Percentiles rank a stretch among this genome's conserved stretches.
phyloP scores from a whole-genome alignment of 1,140 invertebrate species.

The Melipona quadrifasciata region DNA sequence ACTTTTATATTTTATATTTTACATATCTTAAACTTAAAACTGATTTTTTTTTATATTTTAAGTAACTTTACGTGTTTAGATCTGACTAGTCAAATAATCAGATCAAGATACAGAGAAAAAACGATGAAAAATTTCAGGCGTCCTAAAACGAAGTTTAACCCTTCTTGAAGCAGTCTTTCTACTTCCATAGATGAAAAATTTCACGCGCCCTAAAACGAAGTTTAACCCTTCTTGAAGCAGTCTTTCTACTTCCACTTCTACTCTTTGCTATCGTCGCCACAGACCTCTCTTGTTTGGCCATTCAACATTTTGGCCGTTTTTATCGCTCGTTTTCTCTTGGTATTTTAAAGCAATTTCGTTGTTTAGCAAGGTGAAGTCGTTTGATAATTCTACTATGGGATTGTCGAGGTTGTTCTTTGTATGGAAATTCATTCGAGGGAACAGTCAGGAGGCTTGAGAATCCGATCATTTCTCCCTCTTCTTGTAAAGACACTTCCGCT shows the following conservation, averaged over 20 bases:
- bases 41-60: no score
- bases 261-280: neutral
- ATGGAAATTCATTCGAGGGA: slow-evolving; percentile 32
- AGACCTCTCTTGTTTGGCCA: neutral
- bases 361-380: neutral
- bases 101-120: no score
- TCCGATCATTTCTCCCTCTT: neutral
- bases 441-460: neutral
- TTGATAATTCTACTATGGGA: neutral
- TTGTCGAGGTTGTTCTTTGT: slow-evolving; percentile 27
- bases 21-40: no score
- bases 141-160: no score
- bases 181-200: neutral
- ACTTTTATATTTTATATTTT: no score
- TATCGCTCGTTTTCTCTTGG: neutral
- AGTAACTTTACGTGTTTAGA: no score
- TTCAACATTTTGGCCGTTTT: neutral
- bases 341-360: neutral
- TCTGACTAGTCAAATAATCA: no score
- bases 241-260: neutral
- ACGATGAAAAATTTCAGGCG: no score
- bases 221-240: neutral
- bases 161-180: neutral
- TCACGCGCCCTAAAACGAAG: no score
- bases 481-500: neutral